Percentiles rank a stretch among this genome's conserved stretches.
Conservation (phyloP, 1,140 invertebrate species). For the Pogonognathellus flavescens region DNA sequence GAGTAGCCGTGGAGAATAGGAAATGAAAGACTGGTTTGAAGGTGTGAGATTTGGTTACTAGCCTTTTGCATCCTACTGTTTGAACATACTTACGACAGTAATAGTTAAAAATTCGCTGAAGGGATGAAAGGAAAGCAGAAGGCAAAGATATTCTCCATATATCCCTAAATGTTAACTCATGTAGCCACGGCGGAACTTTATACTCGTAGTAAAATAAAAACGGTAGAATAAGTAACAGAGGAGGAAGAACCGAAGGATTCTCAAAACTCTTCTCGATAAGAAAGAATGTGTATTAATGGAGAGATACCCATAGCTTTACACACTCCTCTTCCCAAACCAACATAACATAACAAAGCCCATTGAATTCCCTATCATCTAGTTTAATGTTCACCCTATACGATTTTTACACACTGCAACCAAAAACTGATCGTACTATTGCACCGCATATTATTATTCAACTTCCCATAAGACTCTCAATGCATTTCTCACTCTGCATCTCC, state of each 20-base stretch:
- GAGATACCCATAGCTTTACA: background rate
- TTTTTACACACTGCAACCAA: slow-evolving; percentile 29
- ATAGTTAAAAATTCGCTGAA: slow-evolving; percentile 21
- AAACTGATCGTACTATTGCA: slow-evolving; percentile 27
- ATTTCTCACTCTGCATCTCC: background rate
- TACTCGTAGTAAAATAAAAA: slow-evolving; percentile 3
- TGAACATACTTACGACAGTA: background rate
- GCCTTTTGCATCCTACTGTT: slow-evolving; percentile 30
- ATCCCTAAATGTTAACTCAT: too few species aligned
- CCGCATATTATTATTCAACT: slow-evolving; percentile 16
- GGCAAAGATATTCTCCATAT: background rate
- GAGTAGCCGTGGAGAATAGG: background rate
- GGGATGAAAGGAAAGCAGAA: slow-evolving; percentile 8
- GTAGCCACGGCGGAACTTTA: too few species aligned
- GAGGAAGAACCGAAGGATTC: slow-evolving; percentile 27
- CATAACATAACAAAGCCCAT: slow-evolving; percentile 15
- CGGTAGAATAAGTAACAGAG: background rate
- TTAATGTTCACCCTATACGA: slow-evolving; percentile 38
- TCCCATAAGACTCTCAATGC: slow-evolving; percentile 23
- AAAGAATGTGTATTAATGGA: slow-evolving; percentile 36
- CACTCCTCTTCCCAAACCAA: background rate
- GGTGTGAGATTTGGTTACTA: slow-evolving; percentile 39
- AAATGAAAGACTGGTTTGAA: slow-evolving; percentile 49
- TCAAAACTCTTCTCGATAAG: slow-evolving; percentile 33
- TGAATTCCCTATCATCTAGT: slow-evolving; percentile 26